Evolutionary conservation across 2,797 vertebrate species (phyloP), one percentile per base, ranked within the genome.

Genomic region (Myotis vivesi): DNA sequence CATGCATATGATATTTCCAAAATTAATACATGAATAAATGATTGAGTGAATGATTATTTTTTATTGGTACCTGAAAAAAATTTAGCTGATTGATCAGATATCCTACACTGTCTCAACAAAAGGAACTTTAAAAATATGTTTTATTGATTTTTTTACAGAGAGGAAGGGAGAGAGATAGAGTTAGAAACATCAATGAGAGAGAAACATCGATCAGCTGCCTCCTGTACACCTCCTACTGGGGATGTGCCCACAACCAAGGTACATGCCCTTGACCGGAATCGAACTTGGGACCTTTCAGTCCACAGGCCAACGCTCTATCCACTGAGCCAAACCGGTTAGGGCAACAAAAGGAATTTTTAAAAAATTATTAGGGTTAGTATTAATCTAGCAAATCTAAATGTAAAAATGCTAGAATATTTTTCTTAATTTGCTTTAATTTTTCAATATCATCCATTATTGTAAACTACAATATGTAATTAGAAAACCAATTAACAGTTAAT

Each of bases 381-480:
- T 93, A 59, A 76, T 73, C 36, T 89, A 92, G n/a, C 22, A 94
- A 92, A 94, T 82, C 44, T 15, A 71, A 73, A 79, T 23, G n/a
- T 62, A 85, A 46, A 85, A 72, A 10, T 75, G 10, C 30, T 72
- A 46, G 7, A 68, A 19, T 33, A 59, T 86, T 80, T 53, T 85
- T 46, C 25, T 51, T 85, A 72, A 51, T 87, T 82, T 41, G 81
- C n/a, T 28, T 33, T 81, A 83, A 46, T 20, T 66, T 89, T 92
- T 95, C 28, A 41, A 38, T 28, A 41, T 36, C n/a, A 4, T 41
- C 3, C 25, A 64, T 16, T 87, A 64, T 69, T 68, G 16, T 38
- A 73, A 57, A 12, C 8, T n/a, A 89, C 0, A 90, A 49, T 13
- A 73, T 33, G 4, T 82, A 71, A 83, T 80, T 93, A 59, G 8